Base-by-base conservation (phyloP, 2,797 vertebrate genomes). In the Thunnus albacares region DNA sequence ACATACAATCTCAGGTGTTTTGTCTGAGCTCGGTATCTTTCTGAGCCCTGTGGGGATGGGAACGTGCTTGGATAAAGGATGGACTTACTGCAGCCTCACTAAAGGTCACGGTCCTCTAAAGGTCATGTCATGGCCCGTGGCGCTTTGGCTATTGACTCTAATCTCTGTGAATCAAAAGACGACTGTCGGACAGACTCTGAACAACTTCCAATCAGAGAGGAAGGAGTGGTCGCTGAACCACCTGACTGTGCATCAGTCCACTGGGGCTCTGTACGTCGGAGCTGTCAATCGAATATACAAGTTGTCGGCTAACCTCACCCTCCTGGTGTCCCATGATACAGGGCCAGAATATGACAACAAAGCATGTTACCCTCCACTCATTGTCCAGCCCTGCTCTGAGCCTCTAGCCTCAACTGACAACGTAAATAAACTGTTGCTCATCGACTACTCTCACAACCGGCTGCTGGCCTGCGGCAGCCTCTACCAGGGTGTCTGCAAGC, bases 301-400 rank as follows among this genome's bases (percentile, higher is more conserved):
- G 92, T 94, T 99, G 20, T 98, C 98, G 0, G 95, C 97, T 41
- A 99, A 99, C 92, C 95, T 99, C 86, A 99, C 98, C 11, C 96
- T 99, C 9, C 93, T 98, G 90, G 97, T 99, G 81, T 97, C 97
- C 33, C 98, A 99, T 80, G 97, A 97, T 86, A 99, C 98, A 0
- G 98, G 98, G 2, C 98, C 98, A 0, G 97, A 98, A 80, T 97
- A 99, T 74, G 98, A 99, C 95, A 99, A 99, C 95, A 99, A 98
- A 81, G 97, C 98, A 12, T 99, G 98, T 85, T 99, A 99, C 85
- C 98, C 98, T 0, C 98, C 98, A 0, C 96, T 99, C 68, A 99
- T 98, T 1, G 98, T 99, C 58, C 98, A 99, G 94, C 98, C 98
- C 0, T 99, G 98, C 91, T 95, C 96, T 0, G 98, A 99, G 92